Evolutionary conservation across 2,797 vertebrate species (phyloP), one percentile per base, ranked within the genome.

Genomic region (Lutjanus argentimaculatus): DNA sequence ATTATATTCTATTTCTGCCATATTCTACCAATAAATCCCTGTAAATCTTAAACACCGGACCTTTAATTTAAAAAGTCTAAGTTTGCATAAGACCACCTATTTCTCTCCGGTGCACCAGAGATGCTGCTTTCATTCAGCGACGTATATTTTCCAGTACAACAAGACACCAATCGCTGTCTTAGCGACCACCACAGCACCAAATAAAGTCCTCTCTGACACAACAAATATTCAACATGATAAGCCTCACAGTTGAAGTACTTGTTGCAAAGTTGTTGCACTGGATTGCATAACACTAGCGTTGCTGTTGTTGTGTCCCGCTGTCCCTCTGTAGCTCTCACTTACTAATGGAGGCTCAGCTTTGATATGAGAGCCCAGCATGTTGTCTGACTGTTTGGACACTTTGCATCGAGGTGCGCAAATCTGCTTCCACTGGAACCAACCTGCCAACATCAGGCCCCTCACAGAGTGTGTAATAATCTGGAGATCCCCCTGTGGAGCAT

Each of bases 321-420:
- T 83, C 58, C 67, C 14, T 61, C 56, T 63, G 67, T 30, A 57
- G 15, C 67, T 67, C 80, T 36, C 67, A 49, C 42, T 71, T 61
- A 73, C 69, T 53, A 49, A 78, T 16, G 30, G 59, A 77, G 17
- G 46, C 56, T n/a, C 58, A 67, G 67, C 72, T 67, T 81, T 68
- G 82, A 81, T 66, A 67, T 64, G 19, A 77, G 72, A 77, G 46
- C 79, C 14, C 78, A 77, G 74, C 56, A 13, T 55, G 82, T 15
- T 7, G 7, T 68, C 72, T 72, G 59, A 71, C 74, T 86, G 79
- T 84, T 40, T 84, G 68, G 87, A 83, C 80, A 69, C 52, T 51
- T 52, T 1, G 19, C 67, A 58, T 70, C 9, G 12, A 83, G 68
- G 75, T 72, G 68, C 67, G 76, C 45, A 85, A 84, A 86, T 83